Evolutionary conservation across 2,797 vertebrate species (phyloP), one percentile per base, ranked within the genome.

Genomic region (Leptodactylus fallax): DNA sequence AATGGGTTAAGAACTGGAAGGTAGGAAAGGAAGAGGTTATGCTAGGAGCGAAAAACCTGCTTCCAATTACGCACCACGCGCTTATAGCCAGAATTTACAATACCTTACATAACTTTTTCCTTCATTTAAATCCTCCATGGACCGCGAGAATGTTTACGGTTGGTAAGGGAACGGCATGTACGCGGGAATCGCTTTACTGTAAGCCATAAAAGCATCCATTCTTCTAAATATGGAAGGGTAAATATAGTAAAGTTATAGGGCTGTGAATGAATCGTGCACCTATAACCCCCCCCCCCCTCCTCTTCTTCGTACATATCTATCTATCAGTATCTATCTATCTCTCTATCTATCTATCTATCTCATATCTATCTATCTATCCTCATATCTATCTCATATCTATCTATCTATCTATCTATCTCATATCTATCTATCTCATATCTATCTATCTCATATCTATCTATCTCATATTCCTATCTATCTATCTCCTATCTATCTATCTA

Each of bases 51-150:
- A 49, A n/a, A 56, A 74, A 85, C 65, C 87, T 88, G 87, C 65
- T 88, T 88, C 79, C 82, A 88, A 88, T 88, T 88, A 88, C n/a
- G 2, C 53, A 5, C 77, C 27, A 10, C 25, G 87, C 14, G 87
- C n/a, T 80, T 81, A 88, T 81, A 85, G 51, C 61, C 51, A 88
- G 87, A 85, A 88, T 81, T 88, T 88, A 88, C 87, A 85, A 88
- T 88, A 88, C 82, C 87, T 85, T 88, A 85, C 87, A 88, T 88
- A 88, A 88, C 87, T 55, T 81, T 88, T 80, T 85, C 87, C 87
- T 88, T 88, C 82, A 85, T 85, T 84, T 88, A 88, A 88, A 85
- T 85, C 63, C 79, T 88, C 81, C 65, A 88, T 76, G 79, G 82
- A 74, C 56, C 36, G 36, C 36, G 51, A 79, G 76, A 84, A 84